These are phyloP conservation scores for Opisthograptis luteolata DNA, from an alignment of 2,888 invertebrate species.

Conservation along the genomic window DNA sequence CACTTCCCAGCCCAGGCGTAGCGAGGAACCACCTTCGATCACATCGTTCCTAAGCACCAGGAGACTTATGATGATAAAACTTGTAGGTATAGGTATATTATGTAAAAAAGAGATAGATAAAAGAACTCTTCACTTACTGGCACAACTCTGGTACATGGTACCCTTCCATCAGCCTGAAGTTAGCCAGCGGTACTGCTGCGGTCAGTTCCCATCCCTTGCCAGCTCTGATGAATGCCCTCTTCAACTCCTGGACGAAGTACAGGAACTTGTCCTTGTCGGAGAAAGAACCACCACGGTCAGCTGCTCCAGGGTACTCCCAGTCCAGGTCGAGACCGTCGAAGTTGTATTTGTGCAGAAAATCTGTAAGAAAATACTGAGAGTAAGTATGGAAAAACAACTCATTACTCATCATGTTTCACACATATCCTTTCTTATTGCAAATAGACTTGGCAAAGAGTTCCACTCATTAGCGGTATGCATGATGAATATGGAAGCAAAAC, in stretches of 20 bases:
- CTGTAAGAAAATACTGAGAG: slow-evolving; percentile 57
- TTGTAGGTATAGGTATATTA: too few species aligned
- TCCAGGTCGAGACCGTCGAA: slow-evolving; percentile 95
- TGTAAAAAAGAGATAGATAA: too few species aligned
- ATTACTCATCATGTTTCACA: too few species aligned
- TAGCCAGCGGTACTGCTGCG: slow-evolving; percentile 94
- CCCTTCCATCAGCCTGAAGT: slow-evolving; percentile 93
- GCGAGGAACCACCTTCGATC: too few species aligned
- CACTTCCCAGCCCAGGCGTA: too few species aligned
- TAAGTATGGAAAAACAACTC: not conserved
- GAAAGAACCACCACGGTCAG: slow-evolving; percentile 93
- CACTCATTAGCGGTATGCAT: too few species aligned
- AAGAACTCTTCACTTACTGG: slow-evolving; percentile 85
- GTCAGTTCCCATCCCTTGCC: slow-evolving; percentile 94
- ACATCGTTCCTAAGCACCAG: too few species aligned
- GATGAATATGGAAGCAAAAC: too few species aligned
- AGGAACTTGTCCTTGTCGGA: slow-evolving; percentile 93
- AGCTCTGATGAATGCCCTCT: slow-evolving; percentile 90
- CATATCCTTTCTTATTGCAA: too few species aligned
- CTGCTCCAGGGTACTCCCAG: slow-evolving; percentile 96
- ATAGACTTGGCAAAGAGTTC: too few species aligned
- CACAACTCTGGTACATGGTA: slow-evolving; percentile 96
- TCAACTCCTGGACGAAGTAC: slow-evolving; percentile 92
- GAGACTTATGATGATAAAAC: too few species aligned
- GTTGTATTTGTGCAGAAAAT: slow-evolving; percentile 89